Evolutionary conservation across 2,888 invertebrate species (phyloP).

Genomic region (Brachynemurus nebulosus): DNA sequence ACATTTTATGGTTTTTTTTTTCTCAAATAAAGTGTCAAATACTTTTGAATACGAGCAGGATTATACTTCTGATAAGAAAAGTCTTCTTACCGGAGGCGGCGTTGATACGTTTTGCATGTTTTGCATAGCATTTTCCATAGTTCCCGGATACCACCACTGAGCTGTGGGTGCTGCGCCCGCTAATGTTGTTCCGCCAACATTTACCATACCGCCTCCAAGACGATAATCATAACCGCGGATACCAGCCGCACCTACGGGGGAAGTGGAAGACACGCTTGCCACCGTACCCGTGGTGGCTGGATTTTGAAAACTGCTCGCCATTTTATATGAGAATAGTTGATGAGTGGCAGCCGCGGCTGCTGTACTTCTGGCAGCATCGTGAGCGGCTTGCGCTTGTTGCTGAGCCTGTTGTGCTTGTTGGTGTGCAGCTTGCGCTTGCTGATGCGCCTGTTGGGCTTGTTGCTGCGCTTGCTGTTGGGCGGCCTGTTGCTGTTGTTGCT

Average conservation of each 20-base stretch:
- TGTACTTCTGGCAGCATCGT: constrained; percentile 41
- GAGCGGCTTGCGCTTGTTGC: constrained; percentile 33
- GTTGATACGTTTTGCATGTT: constrained; percentile 24
- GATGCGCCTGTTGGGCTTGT: constrained; percentile 30
- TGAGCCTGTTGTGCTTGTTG: constrained; percentile 32
- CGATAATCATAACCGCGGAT: constrained; percentile 56
- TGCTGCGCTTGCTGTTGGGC: constrained; percentile 25
- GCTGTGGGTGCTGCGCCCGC: constrained; percentile 34
- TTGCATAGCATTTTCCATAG: constrained; percentile 44
- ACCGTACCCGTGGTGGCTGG: constrained; percentile 50
- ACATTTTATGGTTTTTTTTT: no score
- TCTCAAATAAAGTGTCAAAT: no score
- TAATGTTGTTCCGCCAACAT: constrained; percentile 29
- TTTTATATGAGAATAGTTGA: constrained; percentile 73
- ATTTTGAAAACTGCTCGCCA: constrained; percentile 70
- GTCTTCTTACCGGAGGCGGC: constrained; percentile 11
- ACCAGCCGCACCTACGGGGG: constrained; percentile 40
- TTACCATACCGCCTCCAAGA: constrained; percentile 42
- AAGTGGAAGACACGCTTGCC: constrained; percentile 46
- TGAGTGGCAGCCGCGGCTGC: constrained; percentile 46
- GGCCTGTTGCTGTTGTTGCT: constrained; percentile 18
- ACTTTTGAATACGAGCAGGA: no score
- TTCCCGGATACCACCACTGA: constrained; percentile 56
- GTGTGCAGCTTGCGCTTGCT: constrained; percentile 29
- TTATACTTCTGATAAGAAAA: neutral